Evolutionary conservation across 2,888 invertebrate species (phyloP), one percentile per base, ranked within the genome.

Genomic region (Dastarcus helophoroides): DNA sequence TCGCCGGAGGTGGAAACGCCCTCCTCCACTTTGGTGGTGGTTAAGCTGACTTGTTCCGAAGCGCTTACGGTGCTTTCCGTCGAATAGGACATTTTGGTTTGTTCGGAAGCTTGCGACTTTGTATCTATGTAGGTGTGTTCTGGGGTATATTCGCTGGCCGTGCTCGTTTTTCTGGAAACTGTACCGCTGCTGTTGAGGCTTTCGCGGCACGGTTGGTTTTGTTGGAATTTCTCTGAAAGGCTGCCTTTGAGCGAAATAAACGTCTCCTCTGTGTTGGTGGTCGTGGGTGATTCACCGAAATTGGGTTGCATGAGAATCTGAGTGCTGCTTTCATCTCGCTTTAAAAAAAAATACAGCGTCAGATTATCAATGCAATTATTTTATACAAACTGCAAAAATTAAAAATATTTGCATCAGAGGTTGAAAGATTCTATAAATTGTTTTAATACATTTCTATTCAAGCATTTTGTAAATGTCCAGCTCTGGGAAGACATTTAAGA

Each of bases 91-190:
- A 54, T 52, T 13, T 38, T 49, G 4, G 54, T 41, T 22, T 44
- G 39, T 6, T 45, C 44, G 1, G 40, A 40, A 16, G 46, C 46
- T 9, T 47, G 42, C 16, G 41, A 22, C 11, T 32, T 44, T 33
- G 55, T 52, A 4, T 48, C 47, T 16, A 53, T 47, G 32, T 56
- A 56, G 8, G 69, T 69, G 40, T 66, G 66, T 38, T 71, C 71
- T 1, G 70, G 69, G 11, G 69, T 68, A 41, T 68, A 69, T 38
- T 71, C 70, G 11, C 69, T 69, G 4, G 69, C 64, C 1, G 70
- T 69, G 45, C 69, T 69, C 0, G 71, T 69, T 44, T 70, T 71
- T n/a, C 70, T 55, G 0, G 69, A 69, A 3, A 63, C 60, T 1
- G 61, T 61, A 11, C 60, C 61, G 39, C 60, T 61, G 32, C 60